These are phyloP conservation scores for Podabrus alpinus DNA, from an alignment of 2,888 invertebrate species.

Conservation along the genomic window DNA sequence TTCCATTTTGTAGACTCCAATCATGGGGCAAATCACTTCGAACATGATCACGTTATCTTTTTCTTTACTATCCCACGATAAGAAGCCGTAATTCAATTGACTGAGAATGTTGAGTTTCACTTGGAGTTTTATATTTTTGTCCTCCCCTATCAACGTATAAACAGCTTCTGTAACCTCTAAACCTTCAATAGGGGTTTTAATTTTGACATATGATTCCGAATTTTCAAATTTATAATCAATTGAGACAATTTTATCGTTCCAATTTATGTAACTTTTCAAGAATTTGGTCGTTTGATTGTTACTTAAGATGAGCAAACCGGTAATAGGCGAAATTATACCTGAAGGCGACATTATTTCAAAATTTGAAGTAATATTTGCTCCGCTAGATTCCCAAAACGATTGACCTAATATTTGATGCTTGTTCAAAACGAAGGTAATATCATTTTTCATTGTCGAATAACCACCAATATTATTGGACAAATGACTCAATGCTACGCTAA, in stretches of 20 bases:
- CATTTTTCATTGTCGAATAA: conserved; percentile 20
- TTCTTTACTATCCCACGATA: conserved; percentile 23
- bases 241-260: conserved; percentile 30
- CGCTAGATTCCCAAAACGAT: conserved; percentile 28
- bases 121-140: conserved; percentile 27
- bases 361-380: conserved; percentile 24
- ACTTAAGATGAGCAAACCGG: conserved; percentile 26
- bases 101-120: conserved; percentile 33
- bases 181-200: conserved; percentile 37
- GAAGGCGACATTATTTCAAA: conserved; percentile 34
- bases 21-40: conserved; percentile 34
- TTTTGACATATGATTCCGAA: conserved; percentile 28
- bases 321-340: conserved; percentile 31
- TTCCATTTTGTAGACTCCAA: conserved; percentile 33
- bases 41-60: conserved; percentile 13
- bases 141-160: conserved; percentile 30
- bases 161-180: conserved; percentile 33
- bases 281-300: conserved; percentile 25
- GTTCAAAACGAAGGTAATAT: conserved; percentile 33
- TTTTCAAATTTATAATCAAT: conserved; percentile 32
- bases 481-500: conserved; percentile 32
- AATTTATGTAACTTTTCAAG: conserved; percentile 25
- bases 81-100: conserved; percentile 31
- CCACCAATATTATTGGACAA: conserved; percentile 6
- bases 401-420: conserved; percentile 33